These are phyloP conservation scores for Mycteria americana DNA, from an alignment of 2,797 vertebrate species.

Conservation along the genomic window DNA sequence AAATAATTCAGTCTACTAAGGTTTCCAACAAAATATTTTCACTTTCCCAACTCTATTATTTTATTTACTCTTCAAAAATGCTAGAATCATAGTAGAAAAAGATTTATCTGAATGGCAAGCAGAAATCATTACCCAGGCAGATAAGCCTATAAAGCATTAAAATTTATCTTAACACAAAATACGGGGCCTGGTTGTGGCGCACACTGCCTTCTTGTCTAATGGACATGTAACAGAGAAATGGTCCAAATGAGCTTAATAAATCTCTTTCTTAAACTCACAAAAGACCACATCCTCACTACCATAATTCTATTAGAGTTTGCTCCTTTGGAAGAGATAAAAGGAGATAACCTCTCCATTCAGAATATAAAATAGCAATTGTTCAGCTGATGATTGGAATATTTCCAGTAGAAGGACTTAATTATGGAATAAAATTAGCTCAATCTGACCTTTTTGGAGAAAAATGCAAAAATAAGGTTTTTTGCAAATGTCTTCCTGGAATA, in stretches of 20 bases:
- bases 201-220: constrained; percentile 9
- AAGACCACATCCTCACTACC: constrained; percentile 50
- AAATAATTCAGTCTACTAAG: background rate
- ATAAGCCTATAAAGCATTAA: constrained; percentile 25
- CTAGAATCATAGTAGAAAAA: constrained; percentile 3
- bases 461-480: constrained; percentile 34
- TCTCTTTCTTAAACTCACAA: constrained; percentile 53
- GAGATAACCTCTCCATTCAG: constrained; percentile 56
- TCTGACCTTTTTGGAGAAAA: constrained; percentile 58
- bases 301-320: constrained; percentile 52
- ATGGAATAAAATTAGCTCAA: constrained; percentile 50
- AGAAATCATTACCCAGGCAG: constrained; percentile 18
- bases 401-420: constrained; percentile 57
- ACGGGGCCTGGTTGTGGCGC: background rate
- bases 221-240: constrained; percentile 5
- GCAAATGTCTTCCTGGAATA: constrained; percentile 16
- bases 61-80: constrained; percentile 25
- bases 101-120: background rate
- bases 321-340: constrained; percentile 52
- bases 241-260: constrained; percentile 56
- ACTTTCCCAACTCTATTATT: background rate
- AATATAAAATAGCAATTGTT: constrained; percentile 59
- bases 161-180: constrained; percentile 23
- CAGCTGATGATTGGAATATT: constrained; percentile 48
- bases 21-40: background rate